These are phyloP conservation scores for Himalopsyche anomala DNA, from an alignment of 2,888 invertebrate genomes.

Conservation along the genomic window DNA sequence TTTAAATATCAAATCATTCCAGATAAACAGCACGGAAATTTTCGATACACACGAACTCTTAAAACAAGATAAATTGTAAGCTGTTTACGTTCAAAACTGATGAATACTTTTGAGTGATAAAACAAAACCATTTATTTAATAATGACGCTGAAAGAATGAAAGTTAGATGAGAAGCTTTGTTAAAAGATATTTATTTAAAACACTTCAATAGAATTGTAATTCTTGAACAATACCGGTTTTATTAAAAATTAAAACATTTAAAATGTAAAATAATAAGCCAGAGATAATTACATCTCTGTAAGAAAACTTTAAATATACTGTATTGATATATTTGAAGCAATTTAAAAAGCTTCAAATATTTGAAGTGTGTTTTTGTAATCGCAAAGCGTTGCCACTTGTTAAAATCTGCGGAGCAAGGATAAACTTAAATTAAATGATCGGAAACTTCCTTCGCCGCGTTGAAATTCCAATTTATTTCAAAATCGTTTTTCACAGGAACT, in stretches of 20 bases:
- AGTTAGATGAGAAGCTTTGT: too few relatives aligned
- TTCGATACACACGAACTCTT: too few relatives aligned
- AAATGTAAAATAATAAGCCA: background rate
- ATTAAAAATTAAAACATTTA: background rate
- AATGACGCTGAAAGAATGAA: too few relatives aligned
- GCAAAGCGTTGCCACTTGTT: constrained; percentile 16
- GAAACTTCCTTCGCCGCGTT: constrained; percentile 45
- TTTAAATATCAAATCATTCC: too few relatives aligned
- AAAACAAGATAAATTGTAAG: too few relatives aligned
- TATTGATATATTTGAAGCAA: constrained; percentile 1
- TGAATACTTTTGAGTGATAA: too few relatives aligned
- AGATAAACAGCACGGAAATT: too few relatives aligned
- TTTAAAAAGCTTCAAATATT: constrained; percentile 28
- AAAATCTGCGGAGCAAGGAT: background rate
- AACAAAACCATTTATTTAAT: too few relatives aligned
- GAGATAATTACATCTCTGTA: background rate
- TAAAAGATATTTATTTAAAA: too few relatives aligned
- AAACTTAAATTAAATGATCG: constrained; percentile 58
- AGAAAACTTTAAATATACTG: background rate
- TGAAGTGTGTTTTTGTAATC: constrained; percentile 14
- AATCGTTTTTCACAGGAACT: constrained; percentile 49
- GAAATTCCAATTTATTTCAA: constrained; percentile 54
- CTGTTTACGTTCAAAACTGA: too few relatives aligned
- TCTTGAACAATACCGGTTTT: too few relatives aligned
- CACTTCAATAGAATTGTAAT: too few relatives aligned